phyloP scores from a whole-genome alignment of 2,113 vertebrate genomes.

The Asarcornis scutulata region DNA sequence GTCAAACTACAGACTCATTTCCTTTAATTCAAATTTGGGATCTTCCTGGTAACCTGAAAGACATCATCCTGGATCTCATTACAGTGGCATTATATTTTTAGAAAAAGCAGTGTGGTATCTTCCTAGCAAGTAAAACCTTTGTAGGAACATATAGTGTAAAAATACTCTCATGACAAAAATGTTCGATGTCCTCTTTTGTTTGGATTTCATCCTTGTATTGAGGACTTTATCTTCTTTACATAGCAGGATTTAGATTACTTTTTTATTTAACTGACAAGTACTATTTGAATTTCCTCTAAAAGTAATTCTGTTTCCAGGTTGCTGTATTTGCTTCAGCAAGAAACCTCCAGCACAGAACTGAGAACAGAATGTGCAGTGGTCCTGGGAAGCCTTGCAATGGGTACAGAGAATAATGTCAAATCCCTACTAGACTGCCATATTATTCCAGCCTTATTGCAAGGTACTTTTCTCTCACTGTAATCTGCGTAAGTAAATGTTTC shows the following conservation, averaged over 20 bases:
- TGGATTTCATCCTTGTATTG: neutral
- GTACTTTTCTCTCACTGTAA: conserved; percentile 63
- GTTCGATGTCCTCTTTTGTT: neutral
- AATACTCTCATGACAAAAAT: neutral
- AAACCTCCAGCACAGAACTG: conserved; percentile 90
- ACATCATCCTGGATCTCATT: neutral
- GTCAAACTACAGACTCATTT: neutral
- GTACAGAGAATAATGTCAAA: conserved; percentile 99
- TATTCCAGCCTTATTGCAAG: conserved; percentile 97
- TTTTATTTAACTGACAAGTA: neutral
- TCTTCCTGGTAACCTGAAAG: neutral
- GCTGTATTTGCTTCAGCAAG: conserved; percentile 97
- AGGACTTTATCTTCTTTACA: neutral
- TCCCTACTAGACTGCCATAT: conserved; percentile 99
- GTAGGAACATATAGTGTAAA: neutral
- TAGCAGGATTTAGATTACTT: neutral
- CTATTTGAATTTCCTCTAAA: neutral
- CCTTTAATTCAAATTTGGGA: neutral
- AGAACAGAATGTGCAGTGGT: conserved; percentile 96
- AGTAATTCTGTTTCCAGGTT: conserved; percentile 80
- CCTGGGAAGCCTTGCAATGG: conserved; percentile 97
- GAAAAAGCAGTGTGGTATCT: neutral
- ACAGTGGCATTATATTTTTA: neutral
- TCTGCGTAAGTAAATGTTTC: neutral
- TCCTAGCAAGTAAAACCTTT: neutral